phyloP scores from a whole-genome alignment of 2,888 invertebrate species.

The Parthenolecanium corni region DNA sequence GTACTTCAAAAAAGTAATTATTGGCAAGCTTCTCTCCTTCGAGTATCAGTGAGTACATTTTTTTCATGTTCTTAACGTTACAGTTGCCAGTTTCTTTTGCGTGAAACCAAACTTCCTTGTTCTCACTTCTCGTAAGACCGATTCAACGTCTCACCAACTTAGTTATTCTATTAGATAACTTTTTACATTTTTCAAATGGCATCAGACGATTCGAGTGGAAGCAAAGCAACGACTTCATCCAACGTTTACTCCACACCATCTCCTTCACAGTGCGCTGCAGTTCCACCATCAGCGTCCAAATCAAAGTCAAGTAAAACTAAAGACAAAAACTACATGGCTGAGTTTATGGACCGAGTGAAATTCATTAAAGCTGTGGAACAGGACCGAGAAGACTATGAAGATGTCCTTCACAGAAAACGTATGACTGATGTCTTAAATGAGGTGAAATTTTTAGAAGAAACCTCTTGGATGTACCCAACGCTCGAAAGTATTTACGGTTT shows the following conservation, averaged over 20 bases:
- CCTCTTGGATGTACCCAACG: constrained; percentile 22
- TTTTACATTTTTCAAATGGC: constrained; percentile 40
- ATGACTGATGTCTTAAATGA: constrained; percentile 13
- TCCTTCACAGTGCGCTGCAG: neutral
- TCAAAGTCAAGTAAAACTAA: constrained; percentile 4
- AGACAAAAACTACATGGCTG: constrained; percentile 6
- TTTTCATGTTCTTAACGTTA: no score
- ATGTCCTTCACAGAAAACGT: constrained; percentile 19
- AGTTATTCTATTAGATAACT: no score
- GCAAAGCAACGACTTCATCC: constrained; percentile 74
- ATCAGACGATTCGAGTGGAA: constrained; percentile 76
- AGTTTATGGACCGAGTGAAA: constrained; percentile 17
- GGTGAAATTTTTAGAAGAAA: constrained; percentile 20
- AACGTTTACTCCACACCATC: constrained; percentile 8
- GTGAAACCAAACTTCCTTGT: no score
- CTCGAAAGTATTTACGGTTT: constrained; percentile 20
- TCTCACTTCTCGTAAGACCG: no score
- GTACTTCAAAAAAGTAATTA: no score
- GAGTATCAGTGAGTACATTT: no score
- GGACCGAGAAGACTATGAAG: constrained; percentile 22
- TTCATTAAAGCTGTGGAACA: constrained; percentile 21
- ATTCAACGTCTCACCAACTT: no score
- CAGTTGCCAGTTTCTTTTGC: no score
- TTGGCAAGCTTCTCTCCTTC: no score
- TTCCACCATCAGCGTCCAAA: neutral